These are phyloP conservation scores for Diplodus sargus DNA, from an alignment of 2,797 vertebrate genomes.

Conservation along the genomic window DNA sequence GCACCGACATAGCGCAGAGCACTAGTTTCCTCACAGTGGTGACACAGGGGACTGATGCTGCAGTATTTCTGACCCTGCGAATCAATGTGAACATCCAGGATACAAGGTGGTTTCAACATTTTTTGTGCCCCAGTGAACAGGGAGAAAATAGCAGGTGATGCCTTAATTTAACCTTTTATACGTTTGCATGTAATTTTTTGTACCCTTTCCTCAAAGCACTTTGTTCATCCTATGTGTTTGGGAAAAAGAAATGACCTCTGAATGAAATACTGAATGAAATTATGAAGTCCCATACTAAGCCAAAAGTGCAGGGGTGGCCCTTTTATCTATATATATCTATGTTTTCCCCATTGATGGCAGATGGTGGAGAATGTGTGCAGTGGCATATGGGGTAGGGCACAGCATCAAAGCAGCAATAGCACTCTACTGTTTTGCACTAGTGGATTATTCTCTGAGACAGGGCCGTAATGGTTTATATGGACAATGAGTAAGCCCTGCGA, in stretches of 20 bases:
- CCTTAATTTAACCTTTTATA: neutral
- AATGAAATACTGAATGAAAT: slow-evolving; percentile 68
- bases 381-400: slow-evolving; percentile 69
- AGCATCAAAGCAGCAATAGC: slow-evolving; percentile 68
- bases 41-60: slow-evolving; percentile 81
- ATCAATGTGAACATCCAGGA: slow-evolving; percentile 80
- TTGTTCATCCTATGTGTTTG: slow-evolving; percentile 29
- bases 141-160: slow-evolving; percentile 15
- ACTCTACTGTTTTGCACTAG: slow-evolving; percentile 70
- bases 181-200: slow-evolving; percentile 17
- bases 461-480: slow-evolving; percentile 73
- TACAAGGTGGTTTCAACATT: slow-evolving; percentile 53
- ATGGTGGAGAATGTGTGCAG: slow-evolving; percentile 74
- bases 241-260: slow-evolving; percentile 61
- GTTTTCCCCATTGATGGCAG: slow-evolving; percentile 74
- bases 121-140: slow-evolving; percentile 1
- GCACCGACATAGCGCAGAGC: slow-evolving; percentile 85
- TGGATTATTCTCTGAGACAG: slow-evolving; percentile 77
- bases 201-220: slow-evolving; percentile 39
- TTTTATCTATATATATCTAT: slow-evolving; percentile 51
- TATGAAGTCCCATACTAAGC: slow-evolving; percentile 74
- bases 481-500: slow-evolving; percentile 70
- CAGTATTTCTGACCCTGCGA: slow-evolving; percentile 85
- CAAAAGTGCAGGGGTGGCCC: slow-evolving; percentile 64
- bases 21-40: slow-evolving; percentile 84